Conservation (phyloP, 2,888 invertebrate species). For the Proisotoma minuta region DNA sequence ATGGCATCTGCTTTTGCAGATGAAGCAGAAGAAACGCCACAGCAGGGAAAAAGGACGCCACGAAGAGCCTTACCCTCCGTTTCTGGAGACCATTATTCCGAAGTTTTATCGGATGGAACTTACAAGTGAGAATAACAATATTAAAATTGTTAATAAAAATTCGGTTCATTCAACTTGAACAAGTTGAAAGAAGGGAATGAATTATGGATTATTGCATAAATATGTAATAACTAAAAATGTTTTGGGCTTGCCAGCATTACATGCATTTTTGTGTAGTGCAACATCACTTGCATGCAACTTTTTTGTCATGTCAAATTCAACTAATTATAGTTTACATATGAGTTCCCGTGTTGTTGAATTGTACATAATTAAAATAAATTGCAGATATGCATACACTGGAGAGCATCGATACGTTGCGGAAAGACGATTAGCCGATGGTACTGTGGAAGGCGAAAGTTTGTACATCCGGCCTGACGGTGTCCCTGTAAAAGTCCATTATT, state of each 20-base stretch:
- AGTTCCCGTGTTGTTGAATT: slow-evolving; percentile 56
- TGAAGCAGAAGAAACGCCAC: slow-evolving; percentile 9
- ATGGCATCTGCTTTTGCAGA: neutral
- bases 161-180: slow-evolving; percentile 13
- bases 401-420: slow-evolving; percentile 43
- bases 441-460: slow-evolving; percentile 45
- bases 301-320: too few relatives aligned
- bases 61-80: slow-evolving; percentile 44
- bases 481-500: slow-evolving; percentile 46
- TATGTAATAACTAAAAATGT: too few relatives aligned
- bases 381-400: slow-evolving; percentile 46
- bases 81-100: slow-evolving; percentile 44
- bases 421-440: slow-evolving; percentile 37
- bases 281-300: too few relatives aligned
- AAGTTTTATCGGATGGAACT: slow-evolving; percentile 42
- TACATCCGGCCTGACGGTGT: slow-evolving; percentile 45
- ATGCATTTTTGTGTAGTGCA: too few relatives aligned
- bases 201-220: too few relatives aligned
- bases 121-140: slow-evolving; percentile 37
- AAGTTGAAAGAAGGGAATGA: too few relatives aligned
- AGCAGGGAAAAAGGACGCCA: slow-evolving; percentile 23
- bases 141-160: neutral
- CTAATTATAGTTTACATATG: slow-evolving; percentile 33
- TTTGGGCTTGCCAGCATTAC: too few relatives aligned
- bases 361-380: too few relatives aligned